A percentile compares a stretch with the other conserved stretches of the same genome.
These are phyloP conservation scores for Lasioglossum vierecki DNA, from an alignment of 2,888 invertebrate genomes.

Conservation along the genomic window DNA sequence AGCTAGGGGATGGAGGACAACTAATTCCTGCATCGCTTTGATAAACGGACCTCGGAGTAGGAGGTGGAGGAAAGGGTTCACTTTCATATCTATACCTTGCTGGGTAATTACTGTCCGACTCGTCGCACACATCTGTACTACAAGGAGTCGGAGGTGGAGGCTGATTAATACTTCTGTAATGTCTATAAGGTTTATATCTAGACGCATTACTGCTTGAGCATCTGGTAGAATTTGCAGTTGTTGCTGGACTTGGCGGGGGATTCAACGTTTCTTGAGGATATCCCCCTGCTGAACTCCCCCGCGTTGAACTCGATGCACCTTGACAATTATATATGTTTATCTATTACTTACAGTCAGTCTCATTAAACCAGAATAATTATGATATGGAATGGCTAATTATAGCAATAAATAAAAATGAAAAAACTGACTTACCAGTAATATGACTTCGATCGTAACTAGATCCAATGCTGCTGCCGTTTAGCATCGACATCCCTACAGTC, in stretches of 20 bases:
- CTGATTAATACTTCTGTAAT: conserved; percentile 91
- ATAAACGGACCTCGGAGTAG: conserved; percentile 90
- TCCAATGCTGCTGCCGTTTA: conserved; percentile 87
- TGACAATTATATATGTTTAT: conserved; percentile 10
- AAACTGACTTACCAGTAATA: conserved; percentile 86
- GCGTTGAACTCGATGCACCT: conserved; percentile 89
- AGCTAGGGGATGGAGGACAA: conserved; percentile 88
- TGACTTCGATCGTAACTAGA: conserved; percentile 90
- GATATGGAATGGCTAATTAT: background rate
- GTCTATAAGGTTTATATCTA: conserved; percentile 90
- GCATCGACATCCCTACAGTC: conserved; percentile 88
- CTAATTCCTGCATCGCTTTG: conserved; percentile 89
- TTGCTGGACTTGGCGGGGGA: conserved; percentile 96
- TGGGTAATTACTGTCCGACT: conserved; percentile 91
- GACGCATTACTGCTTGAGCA: conserved; percentile 86
- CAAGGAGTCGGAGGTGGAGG: conserved; percentile 98
- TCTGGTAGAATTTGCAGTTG: conserved; percentile 87
- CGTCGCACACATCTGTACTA: conserved; percentile 96
- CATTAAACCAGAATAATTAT: too few species aligned
- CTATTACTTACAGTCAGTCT: background rate
- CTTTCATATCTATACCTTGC: conserved; percentile 87
- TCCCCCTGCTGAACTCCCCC: conserved; percentile 86
- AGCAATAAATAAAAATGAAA: conserved; percentile 1
- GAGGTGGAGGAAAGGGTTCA: conserved; percentile 91
- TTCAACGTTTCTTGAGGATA: conserved; percentile 95